A percentile compares a stretch with the other conserved stretches of the same genome.
These are phyloP conservation scores for Megamerina dolium DNA, from an alignment of 2,888 invertebrate species.

Conservation along the genomic window DNA sequence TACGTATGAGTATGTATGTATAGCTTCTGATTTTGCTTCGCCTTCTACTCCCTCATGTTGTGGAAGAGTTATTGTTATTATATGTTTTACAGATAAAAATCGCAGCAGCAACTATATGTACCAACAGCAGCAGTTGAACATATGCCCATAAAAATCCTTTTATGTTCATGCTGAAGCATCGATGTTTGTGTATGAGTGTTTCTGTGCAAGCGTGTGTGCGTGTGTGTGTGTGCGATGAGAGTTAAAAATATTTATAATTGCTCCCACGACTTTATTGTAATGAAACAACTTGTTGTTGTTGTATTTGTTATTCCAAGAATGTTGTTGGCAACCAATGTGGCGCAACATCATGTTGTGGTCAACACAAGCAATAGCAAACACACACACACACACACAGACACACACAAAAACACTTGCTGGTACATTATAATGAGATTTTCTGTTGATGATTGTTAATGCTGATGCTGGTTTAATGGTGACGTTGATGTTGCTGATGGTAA, in stretches of 20 bases:
- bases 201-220: background rate
- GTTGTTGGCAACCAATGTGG: too few relatives aligned
- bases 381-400: too few relatives aligned
- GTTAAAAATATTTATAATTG: constrained; percentile 49
- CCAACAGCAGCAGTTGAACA: constrained; percentile 4
- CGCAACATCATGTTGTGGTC: too few relatives aligned
- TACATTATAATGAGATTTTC: too few relatives aligned
- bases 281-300: too few relatives aligned
- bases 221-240: constrained; percentile 11
- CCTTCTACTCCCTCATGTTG: constrained; percentile 19
- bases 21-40: background rate
- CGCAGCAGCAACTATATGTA: constrained; percentile 5
- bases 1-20: too few relatives aligned
- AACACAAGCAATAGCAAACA: too few relatives aligned
- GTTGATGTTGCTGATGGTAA: too few relatives aligned
- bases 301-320: constrained; percentile 17
- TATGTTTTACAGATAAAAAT: constrained; percentile 31
- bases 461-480: too few relatives aligned
- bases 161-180: background rate
- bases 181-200: too few relatives aligned
- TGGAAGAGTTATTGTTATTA: constrained; percentile 47
- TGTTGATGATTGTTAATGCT: too few relatives aligned
- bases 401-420: too few relatives aligned
- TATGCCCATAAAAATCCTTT: background rate
- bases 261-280: constrained; percentile 51